Conservation (phyloP, 1,140 invertebrate species). For the Batillaria attramentaria region DNA sequence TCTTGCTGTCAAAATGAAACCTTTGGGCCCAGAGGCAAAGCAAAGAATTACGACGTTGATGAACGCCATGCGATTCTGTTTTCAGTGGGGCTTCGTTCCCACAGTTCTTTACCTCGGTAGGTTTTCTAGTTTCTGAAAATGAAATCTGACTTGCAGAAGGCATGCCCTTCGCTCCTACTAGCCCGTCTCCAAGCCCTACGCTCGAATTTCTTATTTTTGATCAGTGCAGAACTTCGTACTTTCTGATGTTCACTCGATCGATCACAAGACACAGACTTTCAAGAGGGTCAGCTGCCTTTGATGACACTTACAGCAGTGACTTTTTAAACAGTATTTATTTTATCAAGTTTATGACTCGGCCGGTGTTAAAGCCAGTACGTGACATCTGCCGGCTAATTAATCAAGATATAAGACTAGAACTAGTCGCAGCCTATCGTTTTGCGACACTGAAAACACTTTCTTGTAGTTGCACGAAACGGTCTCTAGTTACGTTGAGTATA, state of each 20-base stretch:
- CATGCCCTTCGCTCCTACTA: neutral
- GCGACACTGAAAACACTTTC: neutral
- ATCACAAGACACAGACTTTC: neutral
- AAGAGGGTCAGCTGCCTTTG: too few species aligned
- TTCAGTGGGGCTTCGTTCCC: slow-evolving; percentile 43
- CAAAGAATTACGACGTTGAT: slow-evolving; percentile 36
- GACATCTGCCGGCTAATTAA: too few species aligned
- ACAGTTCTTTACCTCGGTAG: slow-evolving; percentile 40
- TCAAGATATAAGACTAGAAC: too few species aligned
- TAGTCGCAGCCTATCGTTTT: too few species aligned
- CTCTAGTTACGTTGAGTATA: neutral
- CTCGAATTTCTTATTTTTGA: neutral
- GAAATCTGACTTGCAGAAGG: neutral
- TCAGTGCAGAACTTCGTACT: neutral
- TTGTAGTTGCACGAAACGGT: neutral
- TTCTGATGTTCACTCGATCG: neutral
- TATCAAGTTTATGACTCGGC: too few species aligned
- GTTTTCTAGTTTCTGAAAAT: neutral
- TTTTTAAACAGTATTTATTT: too few species aligned
- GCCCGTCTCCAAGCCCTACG: neutral
- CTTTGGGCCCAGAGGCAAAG: slow-evolving; percentile 33
- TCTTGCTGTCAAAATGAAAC: slow-evolving; percentile 13
- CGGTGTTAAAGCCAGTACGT: too few species aligned
- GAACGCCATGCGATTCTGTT: slow-evolving; percentile 9
- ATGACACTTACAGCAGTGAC: neutral